phyloP scores from a whole-genome alignment of 2,113 vertebrate species.

The Grus americana region DNA sequence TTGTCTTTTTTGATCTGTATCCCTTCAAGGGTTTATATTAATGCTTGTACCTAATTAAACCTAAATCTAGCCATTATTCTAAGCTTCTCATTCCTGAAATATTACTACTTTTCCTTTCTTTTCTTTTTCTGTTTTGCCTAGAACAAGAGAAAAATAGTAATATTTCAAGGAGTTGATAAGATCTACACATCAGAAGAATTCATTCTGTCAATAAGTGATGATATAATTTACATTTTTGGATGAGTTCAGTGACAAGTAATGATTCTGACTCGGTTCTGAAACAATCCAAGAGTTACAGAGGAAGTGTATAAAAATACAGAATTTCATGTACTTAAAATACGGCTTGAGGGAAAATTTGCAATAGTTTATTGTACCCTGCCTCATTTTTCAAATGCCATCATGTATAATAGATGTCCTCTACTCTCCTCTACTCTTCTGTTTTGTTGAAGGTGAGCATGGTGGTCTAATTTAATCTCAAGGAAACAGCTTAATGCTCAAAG shows the following conservation, averaged over 20 bases:
- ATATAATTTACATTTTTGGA: neutral
- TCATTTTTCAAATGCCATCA: neutral
- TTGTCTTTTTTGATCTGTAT: neutral
- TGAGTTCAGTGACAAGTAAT: neutral
- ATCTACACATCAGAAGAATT: neutral
- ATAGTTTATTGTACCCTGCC: neutral
- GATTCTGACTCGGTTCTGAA: neutral
- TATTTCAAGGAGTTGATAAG: neutral
- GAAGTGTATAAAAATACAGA: neutral
- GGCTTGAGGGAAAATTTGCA: neutral
- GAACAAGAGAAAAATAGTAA: neutral
- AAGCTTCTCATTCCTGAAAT: neutral
- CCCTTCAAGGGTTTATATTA: neutral
- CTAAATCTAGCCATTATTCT: neutral
- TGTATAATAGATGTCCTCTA: neutral
- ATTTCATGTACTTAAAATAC: neutral
- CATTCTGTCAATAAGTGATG: neutral
- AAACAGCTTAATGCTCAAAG: neutral
- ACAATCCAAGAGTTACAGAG: neutral
- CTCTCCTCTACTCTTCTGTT: neutral
- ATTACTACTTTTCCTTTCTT: neutral
- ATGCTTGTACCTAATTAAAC: neutral
- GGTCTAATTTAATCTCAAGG: neutral
- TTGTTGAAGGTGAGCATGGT: neutral
- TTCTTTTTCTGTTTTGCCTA: neutral